These are phyloP conservation scores for Acanthurus leucopareius DNA, from an alignment of 2,797 vertebrate species.

Conservation along the genomic window DNA sequence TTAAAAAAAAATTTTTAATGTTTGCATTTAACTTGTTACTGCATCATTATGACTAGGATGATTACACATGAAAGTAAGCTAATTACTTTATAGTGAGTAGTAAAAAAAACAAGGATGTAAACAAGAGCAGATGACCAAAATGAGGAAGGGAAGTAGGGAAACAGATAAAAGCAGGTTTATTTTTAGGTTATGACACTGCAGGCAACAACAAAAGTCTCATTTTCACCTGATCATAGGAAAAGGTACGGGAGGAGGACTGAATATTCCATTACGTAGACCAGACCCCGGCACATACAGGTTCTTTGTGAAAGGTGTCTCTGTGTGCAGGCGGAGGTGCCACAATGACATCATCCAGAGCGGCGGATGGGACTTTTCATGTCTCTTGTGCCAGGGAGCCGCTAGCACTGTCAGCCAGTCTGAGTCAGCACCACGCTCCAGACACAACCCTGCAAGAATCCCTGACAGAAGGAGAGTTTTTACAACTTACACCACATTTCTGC, in stretches of 20 bases:
- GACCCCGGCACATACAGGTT: constrained; percentile 44
- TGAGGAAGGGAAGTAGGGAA: constrained; percentile 58
- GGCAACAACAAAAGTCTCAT: constrained; percentile 64
- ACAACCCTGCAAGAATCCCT: constrained; percentile 51
- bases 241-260: constrained; percentile 44
- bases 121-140: constrained; percentile 45
- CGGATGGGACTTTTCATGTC: constrained; percentile 74
- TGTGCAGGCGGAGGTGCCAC: constrained; percentile 58
- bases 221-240: constrained; percentile 64
- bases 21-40: neutral
- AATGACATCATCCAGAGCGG: constrained; percentile 74
- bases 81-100: neutral
- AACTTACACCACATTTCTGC: constrained; percentile 1
- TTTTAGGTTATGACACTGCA: constrained; percentile 65
- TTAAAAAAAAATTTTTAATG: too few species aligned
- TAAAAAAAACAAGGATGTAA: constrained; percentile 60
- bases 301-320: constrained; percentile 77
- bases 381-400: constrained; percentile 65
- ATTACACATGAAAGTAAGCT: neutral
- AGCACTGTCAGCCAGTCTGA: constrained; percentile 66
- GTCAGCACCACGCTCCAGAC: constrained; percentile 65
- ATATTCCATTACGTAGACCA: constrained; percentile 68
- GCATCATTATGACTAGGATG: constrained; percentile 6
- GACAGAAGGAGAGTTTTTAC: constrained; percentile 43
- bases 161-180: constrained; percentile 53